phyloP scores from a whole-genome alignment of 2,888 invertebrate species.

The Drosophila incognita region DNA sequence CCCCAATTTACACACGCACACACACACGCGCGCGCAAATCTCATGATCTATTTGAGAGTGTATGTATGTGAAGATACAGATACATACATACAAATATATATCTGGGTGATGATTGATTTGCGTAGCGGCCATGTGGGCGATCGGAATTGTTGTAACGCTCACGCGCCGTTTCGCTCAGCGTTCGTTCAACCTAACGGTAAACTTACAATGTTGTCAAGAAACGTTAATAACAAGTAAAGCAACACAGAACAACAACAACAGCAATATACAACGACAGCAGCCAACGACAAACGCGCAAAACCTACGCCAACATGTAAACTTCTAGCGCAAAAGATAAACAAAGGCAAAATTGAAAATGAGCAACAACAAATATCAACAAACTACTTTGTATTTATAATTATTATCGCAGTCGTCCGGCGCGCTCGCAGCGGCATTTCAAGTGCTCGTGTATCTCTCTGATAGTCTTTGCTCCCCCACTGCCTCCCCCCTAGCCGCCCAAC shows the following conservation, averaged over 20 bases:
- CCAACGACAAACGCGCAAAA: slow-evolving; percentile 40
- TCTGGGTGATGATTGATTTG: slow-evolving; percentile 64
- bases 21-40: background rate
- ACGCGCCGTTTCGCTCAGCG: slow-evolving; percentile 44
- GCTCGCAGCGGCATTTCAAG: slow-evolving; percentile 27
- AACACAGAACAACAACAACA: slow-evolving; percentile 39
- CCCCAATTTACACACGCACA: slow-evolving; percentile 5
- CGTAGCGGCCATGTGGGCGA: slow-evolving; percentile 70
- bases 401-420: slow-evolving; percentile 60
- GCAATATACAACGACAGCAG: slow-evolving; percentile 3
- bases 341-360: slow-evolving; percentile 65
- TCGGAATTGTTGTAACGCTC: slow-evolving; percentile 53
- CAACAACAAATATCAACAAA: slow-evolving; percentile 76
- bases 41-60: slow-evolving; percentile 46
- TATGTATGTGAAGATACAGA: background rate
- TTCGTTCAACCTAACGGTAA: slow-evolving; percentile 78
- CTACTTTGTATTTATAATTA: slow-evolving; percentile 80
- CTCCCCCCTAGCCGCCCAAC: background rate
- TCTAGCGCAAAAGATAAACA: slow-evolving; percentile 80
- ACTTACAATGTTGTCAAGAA: slow-evolving; percentile 63
- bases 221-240: slow-evolving; percentile 49
- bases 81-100: background rate
- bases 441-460: slow-evolving; percentile 73
- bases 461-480: slow-evolving; percentile 25
- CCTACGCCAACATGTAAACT: slow-evolving; percentile 83